A percentile compares a stretch with the other conserved stretches of the same genome.
phyloP scores from a whole-genome alignment of 1,140 invertebrate species.

The Monochamus saltuarius region DNA sequence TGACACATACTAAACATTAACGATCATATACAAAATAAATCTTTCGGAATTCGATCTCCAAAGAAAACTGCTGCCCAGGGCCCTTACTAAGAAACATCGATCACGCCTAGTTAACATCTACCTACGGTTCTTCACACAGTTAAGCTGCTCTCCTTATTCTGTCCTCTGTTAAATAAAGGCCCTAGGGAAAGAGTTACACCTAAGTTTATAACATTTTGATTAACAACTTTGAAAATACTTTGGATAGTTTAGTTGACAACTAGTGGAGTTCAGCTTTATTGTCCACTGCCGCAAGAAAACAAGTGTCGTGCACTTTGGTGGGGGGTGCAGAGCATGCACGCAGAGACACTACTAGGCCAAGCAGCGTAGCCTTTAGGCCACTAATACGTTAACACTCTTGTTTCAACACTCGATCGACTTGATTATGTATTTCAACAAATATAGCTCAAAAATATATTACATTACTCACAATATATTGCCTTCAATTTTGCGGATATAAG shows the following conservation, averaged over 20 bases:
- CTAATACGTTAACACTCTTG: neutral
- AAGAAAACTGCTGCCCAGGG: constrained; percentile 15
- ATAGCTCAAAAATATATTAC: constrained; percentile 50
- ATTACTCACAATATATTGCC: constrained; percentile 47
- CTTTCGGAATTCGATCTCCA: constrained; percentile 28
- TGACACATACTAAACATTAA: constrained; percentile 47
- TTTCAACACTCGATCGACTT: constrained; percentile 28
- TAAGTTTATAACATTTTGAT: constrained; percentile 49
- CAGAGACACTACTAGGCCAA: constrained; percentile 27
- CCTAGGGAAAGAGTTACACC: constrained; percentile 30
- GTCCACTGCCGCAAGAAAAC: constrained; percentile 44
- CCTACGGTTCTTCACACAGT: neutral
- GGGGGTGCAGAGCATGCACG: constrained; percentile 33
- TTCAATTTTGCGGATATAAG: constrained; percentile 48
- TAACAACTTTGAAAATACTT: constrained; percentile 51
- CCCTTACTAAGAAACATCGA: constrained; percentile 1
- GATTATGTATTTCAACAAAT: constrained; percentile 47
- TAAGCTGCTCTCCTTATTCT: neutral
- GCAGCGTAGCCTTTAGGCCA: constrained; percentile 6
- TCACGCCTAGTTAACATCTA: neutral
- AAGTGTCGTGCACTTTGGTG: constrained; percentile 39
- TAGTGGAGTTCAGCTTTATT: constrained; percentile 47
- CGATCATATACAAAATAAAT: constrained; percentile 52
- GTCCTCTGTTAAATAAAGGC: constrained; percentile 12
- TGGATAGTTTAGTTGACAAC: constrained; percentile 44